phyloP scores from a whole-genome alignment of 1,140 invertebrate genomes.

The Micrasema longulum region DNA sequence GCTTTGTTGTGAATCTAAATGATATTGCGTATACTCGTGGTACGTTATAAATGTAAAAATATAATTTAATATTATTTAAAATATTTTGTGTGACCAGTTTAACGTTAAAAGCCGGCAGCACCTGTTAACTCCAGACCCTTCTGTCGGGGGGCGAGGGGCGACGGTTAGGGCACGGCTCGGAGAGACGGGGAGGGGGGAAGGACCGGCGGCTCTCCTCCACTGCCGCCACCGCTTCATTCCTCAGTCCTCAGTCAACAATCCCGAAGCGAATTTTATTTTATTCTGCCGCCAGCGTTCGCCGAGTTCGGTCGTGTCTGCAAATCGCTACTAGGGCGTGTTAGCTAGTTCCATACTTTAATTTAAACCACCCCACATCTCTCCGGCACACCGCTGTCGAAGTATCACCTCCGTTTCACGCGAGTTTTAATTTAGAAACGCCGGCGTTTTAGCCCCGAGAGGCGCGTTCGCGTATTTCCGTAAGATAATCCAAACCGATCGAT shows the following conservation, averaged over 20 bases:
- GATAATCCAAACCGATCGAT: conserved; percentile 28
- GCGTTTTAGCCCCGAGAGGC: conserved; percentile 14
- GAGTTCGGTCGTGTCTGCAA: conserved; percentile 2
- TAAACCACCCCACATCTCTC: background rate
- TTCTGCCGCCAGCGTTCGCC: conserved; percentile 37
- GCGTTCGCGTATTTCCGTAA: conserved; percentile 14
- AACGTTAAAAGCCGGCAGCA: conserved; percentile 36
- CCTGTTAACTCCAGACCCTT: conserved; percentile 48
- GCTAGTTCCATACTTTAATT: conserved; percentile 30
- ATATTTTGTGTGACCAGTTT: conserved; percentile 2
- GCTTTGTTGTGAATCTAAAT: background rate
- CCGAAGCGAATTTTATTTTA: too few species aligned
- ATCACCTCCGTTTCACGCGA: conserved; percentile 1
- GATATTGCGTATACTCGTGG: too few species aligned
- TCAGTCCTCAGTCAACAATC: conserved; percentile 58
- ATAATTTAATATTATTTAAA: too few species aligned
- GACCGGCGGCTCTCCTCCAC: conserved; percentile 48
- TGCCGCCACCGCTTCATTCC: conserved; percentile 61
- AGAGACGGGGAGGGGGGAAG: conserved; percentile 60
- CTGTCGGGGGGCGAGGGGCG: too few species aligned
- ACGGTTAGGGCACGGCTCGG: too few species aligned
- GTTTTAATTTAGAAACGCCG: conserved; percentile 25
- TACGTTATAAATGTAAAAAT: too few species aligned
- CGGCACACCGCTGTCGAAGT: conserved; percentile 4
- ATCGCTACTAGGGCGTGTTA: conserved; percentile 41